Conservation (phyloP, 2,113 vertebrate species). For the Baryphthengus martii region DNA sequence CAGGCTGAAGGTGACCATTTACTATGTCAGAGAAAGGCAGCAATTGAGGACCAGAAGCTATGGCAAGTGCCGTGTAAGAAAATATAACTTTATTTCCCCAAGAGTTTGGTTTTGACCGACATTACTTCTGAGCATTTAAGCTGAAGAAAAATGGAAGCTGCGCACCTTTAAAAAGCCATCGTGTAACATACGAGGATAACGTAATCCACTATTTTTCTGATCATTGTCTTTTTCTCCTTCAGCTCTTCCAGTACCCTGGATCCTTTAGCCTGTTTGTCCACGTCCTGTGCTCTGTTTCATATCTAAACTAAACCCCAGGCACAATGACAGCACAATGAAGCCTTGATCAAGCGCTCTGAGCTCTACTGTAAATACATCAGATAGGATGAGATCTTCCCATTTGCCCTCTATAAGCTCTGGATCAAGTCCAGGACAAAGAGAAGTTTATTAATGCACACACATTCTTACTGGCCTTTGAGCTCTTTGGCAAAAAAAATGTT, state of each 20-base stretch:
- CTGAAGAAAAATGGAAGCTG: background rate
- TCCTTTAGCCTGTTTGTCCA: background rate
- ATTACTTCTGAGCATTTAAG: background rate
- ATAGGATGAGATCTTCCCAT: conserved; percentile 42
- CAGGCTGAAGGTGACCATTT: background rate
- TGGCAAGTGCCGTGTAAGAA: background rate
- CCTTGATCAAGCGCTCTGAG: conserved; percentile 27
- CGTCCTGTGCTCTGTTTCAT: background rate
- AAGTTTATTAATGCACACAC: conserved; percentile 50
- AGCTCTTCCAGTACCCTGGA: background rate
- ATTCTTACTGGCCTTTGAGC: conserved; percentile 44
- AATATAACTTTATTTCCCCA: background rate
- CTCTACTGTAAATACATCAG: conserved; percentile 44
- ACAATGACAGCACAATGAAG: conserved; percentile 40
- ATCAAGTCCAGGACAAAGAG: conserved; percentile 46
- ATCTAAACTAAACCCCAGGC: conserved; percentile 12
- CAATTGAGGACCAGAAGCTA: background rate
- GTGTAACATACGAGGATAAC: background rate
- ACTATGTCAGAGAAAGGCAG: background rate
- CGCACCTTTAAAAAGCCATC: background rate
- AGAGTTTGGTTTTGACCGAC: background rate
- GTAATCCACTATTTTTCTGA: background rate
- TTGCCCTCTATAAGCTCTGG: conserved; percentile 50
- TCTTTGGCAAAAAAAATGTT: conserved; percentile 34
- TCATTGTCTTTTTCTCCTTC: background rate